phyloP scores from a whole-genome alignment of 2,113 vertebrate species.

The Halcyon malimbica region DNA sequence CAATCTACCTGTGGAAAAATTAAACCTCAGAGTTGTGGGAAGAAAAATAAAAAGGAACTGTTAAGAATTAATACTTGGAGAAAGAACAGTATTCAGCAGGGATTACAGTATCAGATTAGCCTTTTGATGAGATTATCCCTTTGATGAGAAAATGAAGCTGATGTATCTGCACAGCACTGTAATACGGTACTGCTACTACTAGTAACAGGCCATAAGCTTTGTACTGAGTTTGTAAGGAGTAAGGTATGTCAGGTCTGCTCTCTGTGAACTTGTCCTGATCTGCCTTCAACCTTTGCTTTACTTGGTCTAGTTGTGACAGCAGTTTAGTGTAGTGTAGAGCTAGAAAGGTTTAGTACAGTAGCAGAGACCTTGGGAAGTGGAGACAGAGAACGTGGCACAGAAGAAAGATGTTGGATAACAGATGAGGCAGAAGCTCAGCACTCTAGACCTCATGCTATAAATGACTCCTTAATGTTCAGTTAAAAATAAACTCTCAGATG shows the following conservation, averaged over 20 bases:
- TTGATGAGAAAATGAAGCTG: background rate
- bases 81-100: background rate
- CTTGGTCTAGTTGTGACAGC: background rate
- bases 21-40: background rate
- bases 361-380: background rate
- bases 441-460: background rate
- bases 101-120: background rate
- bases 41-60: background rate
- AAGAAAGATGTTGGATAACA: background rate
- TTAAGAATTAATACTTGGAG: background rate
- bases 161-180: background rate
- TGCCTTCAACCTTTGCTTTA: background rate
- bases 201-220: background rate
- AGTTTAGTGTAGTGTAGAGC: background rate
- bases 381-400: background rate
- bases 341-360: no score
- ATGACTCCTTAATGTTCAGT: background rate
- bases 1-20: background rate
- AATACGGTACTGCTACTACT: background rate
- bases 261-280: background rate
- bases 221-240: background rate
- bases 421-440: background rate
- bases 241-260: background rate
- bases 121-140: background rate
- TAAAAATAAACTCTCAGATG: background rate